Evolutionary conservation across 2,797 vertebrate species (phyloP).

Genomic region (Kryptolebias ocellatus): DNA sequence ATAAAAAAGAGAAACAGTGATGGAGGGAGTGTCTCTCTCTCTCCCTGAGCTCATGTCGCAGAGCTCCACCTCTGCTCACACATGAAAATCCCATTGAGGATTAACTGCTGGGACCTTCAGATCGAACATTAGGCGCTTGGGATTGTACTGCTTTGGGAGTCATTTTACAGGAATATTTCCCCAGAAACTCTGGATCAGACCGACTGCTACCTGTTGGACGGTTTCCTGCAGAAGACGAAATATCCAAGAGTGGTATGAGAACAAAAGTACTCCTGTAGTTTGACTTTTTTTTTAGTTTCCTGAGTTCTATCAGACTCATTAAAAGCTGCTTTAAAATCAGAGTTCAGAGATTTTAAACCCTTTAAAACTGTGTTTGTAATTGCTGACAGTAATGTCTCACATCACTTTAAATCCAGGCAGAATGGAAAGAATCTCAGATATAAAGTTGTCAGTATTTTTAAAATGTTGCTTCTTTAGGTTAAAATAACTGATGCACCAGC

Average conservation of each 20-base stretch:
- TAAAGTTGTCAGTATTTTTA: background rate
- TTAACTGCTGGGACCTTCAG: slow-evolving; percentile 58
- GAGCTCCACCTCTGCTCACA: slow-evolving; percentile 64
- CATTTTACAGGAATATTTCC: slow-evolving; percentile 52
- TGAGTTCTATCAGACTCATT: background rate
- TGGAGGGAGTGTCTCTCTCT: slow-evolving; percentile 60
- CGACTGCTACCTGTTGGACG: slow-evolving; percentile 25
- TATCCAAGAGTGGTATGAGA: slow-evolving; percentile 60
- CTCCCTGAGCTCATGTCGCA: slow-evolving; percentile 49
- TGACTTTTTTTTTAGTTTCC: background rate
- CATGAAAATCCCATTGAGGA: slow-evolving; percentile 63
- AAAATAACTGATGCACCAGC: background rate
- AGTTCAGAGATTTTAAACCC: background rate
- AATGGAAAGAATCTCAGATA: background rate
- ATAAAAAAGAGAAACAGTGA: slow-evolving; percentile 27
- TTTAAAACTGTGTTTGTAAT: background rate
- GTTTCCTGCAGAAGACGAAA: slow-evolving; percentile 32
- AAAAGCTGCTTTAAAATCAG: background rate
- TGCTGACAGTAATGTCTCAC: background rate
- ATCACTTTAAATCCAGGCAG: background rate
- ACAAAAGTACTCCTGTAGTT: background rate
- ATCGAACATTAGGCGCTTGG: slow-evolving; percentile 20
- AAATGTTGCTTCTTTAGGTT: background rate
- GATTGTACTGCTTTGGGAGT: slow-evolving; percentile 34
- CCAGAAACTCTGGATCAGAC: slow-evolving; percentile 20